Conservation (phyloP, 2,888 invertebrate genomes). For the Corythucha ciliata region DNA sequence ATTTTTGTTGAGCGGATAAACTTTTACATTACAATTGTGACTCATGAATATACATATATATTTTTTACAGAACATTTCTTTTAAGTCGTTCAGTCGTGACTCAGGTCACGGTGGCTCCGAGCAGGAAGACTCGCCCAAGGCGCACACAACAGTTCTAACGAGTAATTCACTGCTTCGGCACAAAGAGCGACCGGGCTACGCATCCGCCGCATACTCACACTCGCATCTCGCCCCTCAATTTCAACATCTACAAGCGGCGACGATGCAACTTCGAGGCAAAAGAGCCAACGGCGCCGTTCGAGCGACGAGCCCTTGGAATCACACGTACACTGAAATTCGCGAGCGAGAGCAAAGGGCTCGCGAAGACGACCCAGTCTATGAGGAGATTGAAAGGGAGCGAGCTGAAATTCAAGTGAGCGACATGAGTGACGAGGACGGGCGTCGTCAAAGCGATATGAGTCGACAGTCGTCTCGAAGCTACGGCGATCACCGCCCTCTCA, state of each 20-base stretch:
- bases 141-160: slow-evolving; percentile 27
- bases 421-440: slow-evolving; percentile 68
- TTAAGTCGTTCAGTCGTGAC: slow-evolving; percentile 63
- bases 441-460: slow-evolving; percentile 62
- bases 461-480: slow-evolving; percentile 63
- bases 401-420: slow-evolving; percentile 55
- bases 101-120: slow-evolving; percentile 54
- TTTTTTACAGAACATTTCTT: slow-evolving; percentile 68
- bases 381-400: slow-evolving; percentile 58
- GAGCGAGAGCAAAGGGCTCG: slow-evolving; percentile 42
- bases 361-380: slow-evolving; percentile 68
- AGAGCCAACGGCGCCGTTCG: slow-evolving; percentile 38
- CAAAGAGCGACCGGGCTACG: slow-evolving; percentile 29
- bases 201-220: slow-evolving; percentile 27
- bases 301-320: slow-evolving; percentile 54
- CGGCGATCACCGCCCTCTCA: slow-evolving; percentile 70
- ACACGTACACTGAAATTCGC: slow-evolving; percentile 68
- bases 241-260: slow-evolving; percentile 37
- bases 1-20: no score
- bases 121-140: slow-evolving; percentile 53
- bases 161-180: slow-evolving; percentile 27
- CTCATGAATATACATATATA: slow-evolving; percentile 22
- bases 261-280: slow-evolving; percentile 45
- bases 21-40: no score
- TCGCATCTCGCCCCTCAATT: slow-evolving; percentile 29